phyloP scores from a whole-genome alignment of 2,797 vertebrate species.

The Pipistrellus pygmaeus region DNA sequence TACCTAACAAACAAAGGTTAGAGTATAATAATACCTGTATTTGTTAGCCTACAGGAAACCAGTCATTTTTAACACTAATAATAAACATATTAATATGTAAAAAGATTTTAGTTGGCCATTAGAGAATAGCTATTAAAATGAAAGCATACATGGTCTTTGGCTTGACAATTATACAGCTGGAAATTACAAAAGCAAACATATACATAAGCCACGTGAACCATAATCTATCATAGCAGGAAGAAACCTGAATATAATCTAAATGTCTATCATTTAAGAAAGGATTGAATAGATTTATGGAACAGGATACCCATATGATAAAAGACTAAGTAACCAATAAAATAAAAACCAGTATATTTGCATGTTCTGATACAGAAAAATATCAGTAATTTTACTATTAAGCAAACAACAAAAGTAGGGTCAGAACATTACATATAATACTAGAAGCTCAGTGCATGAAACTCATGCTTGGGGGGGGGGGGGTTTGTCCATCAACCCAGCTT shows the following conservation, averaged over 20 bases:
- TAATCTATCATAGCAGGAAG: not conserved
- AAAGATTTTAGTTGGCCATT: not conserved
- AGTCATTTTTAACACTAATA: not conserved
- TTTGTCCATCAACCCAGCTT: too few relatives aligned
- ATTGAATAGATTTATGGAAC: not conserved
- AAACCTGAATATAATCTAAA: not conserved
- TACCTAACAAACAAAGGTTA: not conserved
- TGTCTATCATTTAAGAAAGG: not conserved
- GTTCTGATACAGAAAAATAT: not conserved
- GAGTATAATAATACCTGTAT: not conserved
- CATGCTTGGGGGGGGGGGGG: too few relatives aligned
- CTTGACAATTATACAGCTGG: not conserved
- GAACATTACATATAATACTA: not conserved
- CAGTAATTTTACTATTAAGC: not conserved
- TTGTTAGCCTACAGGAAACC: not conserved
- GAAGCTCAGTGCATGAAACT: too few relatives aligned
- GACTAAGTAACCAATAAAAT: not conserved
- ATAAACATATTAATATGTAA: not conserved
- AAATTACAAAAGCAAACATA: not conserved
- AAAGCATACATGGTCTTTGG: slow-evolving; percentile 15
- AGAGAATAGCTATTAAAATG: not conserved
- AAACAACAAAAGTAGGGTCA: not conserved
- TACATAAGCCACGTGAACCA: not conserved
- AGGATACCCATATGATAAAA: not conserved
- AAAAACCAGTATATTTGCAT: not conserved